phyloP scores from a whole-genome alignment of 2,113 vertebrate genomes.

The Poeciliopsis prolifica region DNA sequence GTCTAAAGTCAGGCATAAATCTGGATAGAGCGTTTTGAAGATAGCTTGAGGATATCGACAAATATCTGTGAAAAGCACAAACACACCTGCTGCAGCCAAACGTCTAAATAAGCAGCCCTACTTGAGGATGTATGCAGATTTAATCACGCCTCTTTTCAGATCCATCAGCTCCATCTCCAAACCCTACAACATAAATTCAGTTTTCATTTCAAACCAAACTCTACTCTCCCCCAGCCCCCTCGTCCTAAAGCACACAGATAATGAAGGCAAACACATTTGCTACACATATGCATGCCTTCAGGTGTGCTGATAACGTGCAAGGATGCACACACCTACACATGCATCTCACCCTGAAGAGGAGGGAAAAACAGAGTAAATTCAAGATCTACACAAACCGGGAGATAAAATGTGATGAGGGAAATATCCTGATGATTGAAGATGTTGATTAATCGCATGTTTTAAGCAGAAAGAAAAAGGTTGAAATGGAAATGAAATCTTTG shows the following conservation, averaged over 20 bases:
- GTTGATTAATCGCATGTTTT: conserved; percentile 6
- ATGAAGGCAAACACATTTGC: conserved; percentile 13
- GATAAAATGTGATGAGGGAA: conserved; percentile 23
- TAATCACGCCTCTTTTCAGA: not conserved
- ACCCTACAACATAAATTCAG: not conserved
- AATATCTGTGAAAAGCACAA: not conserved
- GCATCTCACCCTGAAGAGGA: conserved; percentile 6
- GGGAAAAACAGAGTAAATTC: not conserved
- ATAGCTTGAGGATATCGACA: not conserved
- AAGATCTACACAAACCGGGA: conserved; percentile 1
- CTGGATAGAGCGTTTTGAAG: not conserved
- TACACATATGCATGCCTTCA: conserved; percentile 29
- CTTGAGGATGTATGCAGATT: not conserved
- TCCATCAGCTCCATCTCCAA: not conserved
- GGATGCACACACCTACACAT: conserved; percentile 12
- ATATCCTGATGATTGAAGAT: conserved; percentile 29
- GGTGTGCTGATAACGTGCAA: conserved; percentile 22
- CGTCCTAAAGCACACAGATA: conserved; percentile 28
- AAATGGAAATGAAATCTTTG: not conserved
- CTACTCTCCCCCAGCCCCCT: conserved; percentile 4
- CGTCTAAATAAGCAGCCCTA: not conserved
- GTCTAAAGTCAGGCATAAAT: not conserved
- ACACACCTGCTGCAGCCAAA: not conserved
- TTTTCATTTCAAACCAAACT: conserved; percentile 10
- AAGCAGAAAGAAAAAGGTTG: not conserved